Evolutionary conservation across 2,113 vertebrate species (phyloP), one percentile per base, ranked within the genome.

Genomic region (Azemiops feae): DNA sequence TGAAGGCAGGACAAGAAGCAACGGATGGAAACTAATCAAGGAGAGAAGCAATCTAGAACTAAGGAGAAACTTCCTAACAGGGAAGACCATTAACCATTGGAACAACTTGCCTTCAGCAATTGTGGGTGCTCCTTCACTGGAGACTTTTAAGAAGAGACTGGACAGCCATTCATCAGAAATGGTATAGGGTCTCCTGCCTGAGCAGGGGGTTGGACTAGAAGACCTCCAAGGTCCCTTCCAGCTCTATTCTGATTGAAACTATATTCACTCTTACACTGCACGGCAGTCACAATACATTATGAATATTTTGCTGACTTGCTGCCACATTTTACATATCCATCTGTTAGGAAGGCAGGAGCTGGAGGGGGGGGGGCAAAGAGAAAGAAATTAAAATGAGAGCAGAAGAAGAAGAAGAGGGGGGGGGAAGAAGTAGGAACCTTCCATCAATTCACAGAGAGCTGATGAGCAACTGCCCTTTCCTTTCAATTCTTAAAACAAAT

Each of bases 271-370:
- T 11, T 87, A 94, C 74, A 43, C 88, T 64, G 89, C 95, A 87
- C 92, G 97, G 96, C 96, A 95, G 95, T 93, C 89, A n/a, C 54
- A 43, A 89, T 81, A 89, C 93, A 58, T 87, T 90, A 91, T 88
- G 93, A 92, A 95, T 91, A 94, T 94, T 94, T 92, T 92, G 91
- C 89, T 97, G 97, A 96, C 95, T 39, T 91, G 95, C 97, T 92
- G 95, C 34, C 43, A 91, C 34, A 96, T 95, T 86, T 92, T 96
- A 94, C 57, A 1, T 60, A 91, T 95, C 95, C 97, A 97, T 97
- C 96, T 97, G 96, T 96, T 95, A 10, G 30, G 93, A 0, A 85
- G 93, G 39, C 8, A n/a, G n/a, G 7, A 22, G 50, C n/a, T 9
- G 85, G n/a, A 8, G 69, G 14, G 81, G 0, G 11, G 64, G 20